phyloP scores from a whole-genome alignment of 1,140 invertebrate genomes.

The Chrysomallon squamiferum region DNA sequence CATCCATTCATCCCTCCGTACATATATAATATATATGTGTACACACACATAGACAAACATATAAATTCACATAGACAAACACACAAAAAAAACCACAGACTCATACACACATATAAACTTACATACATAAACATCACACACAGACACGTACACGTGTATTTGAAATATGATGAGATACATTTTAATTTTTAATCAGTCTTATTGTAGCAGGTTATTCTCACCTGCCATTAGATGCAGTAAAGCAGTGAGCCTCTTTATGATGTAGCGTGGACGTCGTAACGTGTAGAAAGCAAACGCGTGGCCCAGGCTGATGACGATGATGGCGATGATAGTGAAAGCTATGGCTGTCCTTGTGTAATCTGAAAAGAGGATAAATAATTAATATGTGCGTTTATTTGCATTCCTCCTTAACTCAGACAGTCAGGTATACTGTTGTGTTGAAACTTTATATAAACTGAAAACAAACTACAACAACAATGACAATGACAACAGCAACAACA shows the following conservation, averaged over 20 bases:
- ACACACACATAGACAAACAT: no score
- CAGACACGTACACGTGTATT: no score
- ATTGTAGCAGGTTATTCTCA: constrained; percentile 59
- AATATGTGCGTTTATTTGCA: neutral
- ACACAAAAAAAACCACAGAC: no score
- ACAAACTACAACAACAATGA: neutral
- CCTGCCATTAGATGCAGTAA: constrained; percentile 84
- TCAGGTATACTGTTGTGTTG: neutral
- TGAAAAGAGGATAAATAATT: constrained; percentile 60
- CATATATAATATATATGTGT: no score
- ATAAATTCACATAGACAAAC: no score
- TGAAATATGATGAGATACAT: no score
- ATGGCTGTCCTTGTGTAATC: constrained; percentile 84
- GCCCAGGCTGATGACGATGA: constrained; percentile 81
- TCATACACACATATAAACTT: no score
- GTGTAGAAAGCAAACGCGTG: constrained; percentile 85
- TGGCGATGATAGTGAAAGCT: constrained; percentile 82
- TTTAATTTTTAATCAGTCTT: no score
- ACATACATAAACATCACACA: no score
- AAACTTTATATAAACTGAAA: neutral
- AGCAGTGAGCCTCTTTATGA: constrained; percentile 86
- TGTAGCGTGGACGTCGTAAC: constrained; percentile 84
- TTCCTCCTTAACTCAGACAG: neutral
- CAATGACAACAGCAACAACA: neutral
- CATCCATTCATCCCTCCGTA: no score